Base-by-base conservation (phyloP, 2,797 vertebrate species). In the Thunnus albacares region DNA sequence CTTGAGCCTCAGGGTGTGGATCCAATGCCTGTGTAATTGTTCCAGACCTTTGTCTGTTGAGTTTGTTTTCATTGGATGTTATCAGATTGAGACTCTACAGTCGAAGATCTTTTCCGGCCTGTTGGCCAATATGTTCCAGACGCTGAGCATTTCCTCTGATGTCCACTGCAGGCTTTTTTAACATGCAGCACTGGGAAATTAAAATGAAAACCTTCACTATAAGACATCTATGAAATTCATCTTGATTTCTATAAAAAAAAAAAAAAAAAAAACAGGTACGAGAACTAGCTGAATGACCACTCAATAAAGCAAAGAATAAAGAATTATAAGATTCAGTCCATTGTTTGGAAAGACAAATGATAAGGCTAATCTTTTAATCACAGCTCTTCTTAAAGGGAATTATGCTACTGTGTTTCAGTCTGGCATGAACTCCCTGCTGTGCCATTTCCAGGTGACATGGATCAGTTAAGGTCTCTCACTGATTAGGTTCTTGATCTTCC, bases 401-500 rank as follows among this genome's bases (percentile, higher is more conserved):
- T 75, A 85, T 52, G 65, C 69, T 24, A 28, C 67, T 68, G 53
- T 62, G 77, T 68, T 85, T 81, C 75, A 70, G 77, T 88, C 83
- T 81, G 81, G 51, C 67, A 81, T 82, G 35, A 41, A 22, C 53
- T 66, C 79, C 87, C 88, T 62, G 81, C 80, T 87, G 91, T 60
- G 82, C 62, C 65, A 49, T 26, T 82, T 85, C 87, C 83, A 87
- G 82, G 87, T 90, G 83, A 89, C 75, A 59, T 20, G 60, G 84
- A 86, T 88, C 83, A 87, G 43, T 82, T 84, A 55, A 89, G 82
- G 85, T 82, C 85, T 57, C 55, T 85, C 33, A 72, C 71, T 85
- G 80, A 88, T 91, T 85, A 82, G 84, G 76, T 59, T 81, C 82
- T 55, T 93, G 84, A 93, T 82, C 93, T 89, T 80, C 84, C 87